Base-by-base conservation (phyloP, 2,888 invertebrate species). In the Seira sanloemensis region DNA sequence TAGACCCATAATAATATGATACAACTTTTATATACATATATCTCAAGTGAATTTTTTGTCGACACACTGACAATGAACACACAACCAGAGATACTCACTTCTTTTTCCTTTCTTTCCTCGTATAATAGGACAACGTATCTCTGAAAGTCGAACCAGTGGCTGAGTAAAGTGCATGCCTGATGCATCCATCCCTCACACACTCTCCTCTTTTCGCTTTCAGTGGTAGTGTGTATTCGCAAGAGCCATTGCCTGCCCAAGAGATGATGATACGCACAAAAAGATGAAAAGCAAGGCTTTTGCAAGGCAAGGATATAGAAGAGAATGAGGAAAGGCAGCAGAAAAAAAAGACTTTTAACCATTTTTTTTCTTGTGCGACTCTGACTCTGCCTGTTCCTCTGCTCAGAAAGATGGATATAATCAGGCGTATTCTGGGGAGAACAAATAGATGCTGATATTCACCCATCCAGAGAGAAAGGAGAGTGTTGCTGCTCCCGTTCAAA, bases 401-500 rank as follows among this genome's bases (percentile, higher is more conserved):
- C 66, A 25, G 67, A 68, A 71, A 71, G 73, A 77, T 77, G 77
- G 68, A 37, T 78, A 83, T 84, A 84, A 84, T 78, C 75, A 84
- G 74, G 25, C 75, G 78, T 69, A 78, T 84, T 84, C 58, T 25
- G 78, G 75, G 78, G 78, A 68, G 66, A 84, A 69, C 68, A n/a
- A 84, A 78, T 84, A 84, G 84, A 84, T 84, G 84, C 78, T 83
- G 83, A 84, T 84, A 84, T 75, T 78, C 84, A 84, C 65, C 84
- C 84, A 84, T 84, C 84, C 84, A 84, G 84, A 84, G 84, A 84
- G 84, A 84, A 83, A 83, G 74, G 84, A 77, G 83, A 69, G 69
- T 84, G 74, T 69, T 84, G 84, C 84, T 73, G 75, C 77, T 71
- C 65, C 37, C 25, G 65, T 65, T 69, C 27, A 37, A 78, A 58